phyloP scores from a whole-genome alignment of 2,797 vertebrate species.

The Bovichtus variegatus region DNA sequence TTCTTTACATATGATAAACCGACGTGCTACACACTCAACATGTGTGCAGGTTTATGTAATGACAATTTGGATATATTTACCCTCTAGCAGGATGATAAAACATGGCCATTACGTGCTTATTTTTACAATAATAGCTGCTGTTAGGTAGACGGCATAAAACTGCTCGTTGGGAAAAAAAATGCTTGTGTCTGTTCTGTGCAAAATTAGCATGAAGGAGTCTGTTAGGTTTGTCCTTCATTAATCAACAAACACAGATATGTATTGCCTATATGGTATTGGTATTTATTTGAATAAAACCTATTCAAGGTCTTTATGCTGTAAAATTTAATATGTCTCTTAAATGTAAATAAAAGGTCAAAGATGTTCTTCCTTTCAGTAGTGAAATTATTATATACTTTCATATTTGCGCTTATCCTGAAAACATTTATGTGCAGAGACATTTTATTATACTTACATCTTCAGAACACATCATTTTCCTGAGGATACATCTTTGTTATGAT shows the following conservation, averaged over 20 bases:
- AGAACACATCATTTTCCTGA: slow-evolving; percentile 7
- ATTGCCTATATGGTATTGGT: no score
- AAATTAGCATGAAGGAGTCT: slow-evolving; percentile 49
- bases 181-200: slow-evolving; percentile 40
- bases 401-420: neutral
- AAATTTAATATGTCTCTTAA: neutral
- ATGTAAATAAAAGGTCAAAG: neutral
- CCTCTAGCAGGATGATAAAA: slow-evolving; percentile 42
- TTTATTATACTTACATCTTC: slow-evolving; percentile 1
- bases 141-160: slow-evolving; percentile 34
- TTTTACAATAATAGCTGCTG: slow-evolving; percentile 37
- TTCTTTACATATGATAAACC: slow-evolving; percentile 38
- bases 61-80: slow-evolving; percentile 43
- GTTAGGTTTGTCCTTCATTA: slow-evolving; percentile 46
- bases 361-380: neutral
- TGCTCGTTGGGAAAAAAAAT: slow-evolving; percentile 38
- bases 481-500: neutral
- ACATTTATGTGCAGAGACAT: neutral
- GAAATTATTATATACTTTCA: neutral
- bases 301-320: neutral
- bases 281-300: slow-evolving; percentile 11
- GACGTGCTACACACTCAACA: neutral
- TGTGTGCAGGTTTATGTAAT: slow-evolving; percentile 33
- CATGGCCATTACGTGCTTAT: slow-evolving; percentile 27
- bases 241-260: slow-evolving; percentile 62